phyloP scores from a whole-genome alignment of 2,113 vertebrate genomes.

The Pimephales promelas region DNA sequence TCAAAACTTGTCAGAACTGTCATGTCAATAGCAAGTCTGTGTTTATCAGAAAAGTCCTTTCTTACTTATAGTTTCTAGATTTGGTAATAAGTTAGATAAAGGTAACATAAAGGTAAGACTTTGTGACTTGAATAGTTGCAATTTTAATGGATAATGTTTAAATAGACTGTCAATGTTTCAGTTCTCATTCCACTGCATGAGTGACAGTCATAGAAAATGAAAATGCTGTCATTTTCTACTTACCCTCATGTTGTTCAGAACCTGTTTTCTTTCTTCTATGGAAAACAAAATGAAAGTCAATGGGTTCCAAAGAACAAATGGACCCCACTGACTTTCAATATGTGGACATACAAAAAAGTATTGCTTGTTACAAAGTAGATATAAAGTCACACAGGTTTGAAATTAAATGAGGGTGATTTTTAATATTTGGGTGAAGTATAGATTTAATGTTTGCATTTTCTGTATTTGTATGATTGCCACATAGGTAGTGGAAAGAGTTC shows the following conservation, averaged over 20 bases:
- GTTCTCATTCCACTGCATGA: neutral
- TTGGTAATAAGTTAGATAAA: too few relatives aligned
- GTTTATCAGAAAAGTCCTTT: slow-evolving; percentile 9
- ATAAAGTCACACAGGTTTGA: neutral
- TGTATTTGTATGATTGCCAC: neutral
- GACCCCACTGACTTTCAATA: neutral
- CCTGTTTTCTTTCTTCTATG: neutral
- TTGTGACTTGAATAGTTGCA: neutral
- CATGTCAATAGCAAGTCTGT: slow-evolving; percentile 11
- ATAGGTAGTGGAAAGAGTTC: neutral
- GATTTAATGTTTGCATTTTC: neutral
- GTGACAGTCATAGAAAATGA: neutral
- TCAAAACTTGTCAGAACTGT: slow-evolving; percentile 19
- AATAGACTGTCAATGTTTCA: neutral
- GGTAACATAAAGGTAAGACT: neutral
- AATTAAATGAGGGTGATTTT: neutral
- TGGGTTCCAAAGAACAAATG: neutral
- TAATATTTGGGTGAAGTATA: neutral
- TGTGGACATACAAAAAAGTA: neutral
- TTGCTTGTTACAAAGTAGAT: neutral
- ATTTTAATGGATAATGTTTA: neutral
- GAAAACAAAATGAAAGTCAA: neutral
- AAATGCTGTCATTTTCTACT: neutral
- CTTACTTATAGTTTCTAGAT: neutral
- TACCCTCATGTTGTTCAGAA: neutral